A percentile compares a stretch with the other conserved stretches of the same genome.
These are phyloP conservation scores for Ginglymostoma cirratum DNA, from an alignment of 2,113 vertebrate species.

Conservation along the genomic window DNA sequence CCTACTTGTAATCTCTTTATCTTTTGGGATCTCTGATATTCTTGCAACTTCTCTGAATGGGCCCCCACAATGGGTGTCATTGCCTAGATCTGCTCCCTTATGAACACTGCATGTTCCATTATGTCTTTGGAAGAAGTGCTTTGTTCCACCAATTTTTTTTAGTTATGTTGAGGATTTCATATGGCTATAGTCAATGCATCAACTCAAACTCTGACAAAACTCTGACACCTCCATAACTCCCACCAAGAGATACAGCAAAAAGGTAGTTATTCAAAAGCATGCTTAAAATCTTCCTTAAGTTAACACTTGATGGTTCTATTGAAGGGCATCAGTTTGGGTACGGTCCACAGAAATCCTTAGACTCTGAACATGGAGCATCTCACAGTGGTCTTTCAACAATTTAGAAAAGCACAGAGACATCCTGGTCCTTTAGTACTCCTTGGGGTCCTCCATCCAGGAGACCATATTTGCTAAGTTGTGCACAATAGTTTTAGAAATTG, in stretches of 20 bases:
- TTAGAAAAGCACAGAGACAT: neutral
- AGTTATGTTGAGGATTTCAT: neutral
- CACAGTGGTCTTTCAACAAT: neutral
- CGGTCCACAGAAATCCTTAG: neutral
- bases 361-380: neutral
- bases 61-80: neutral
- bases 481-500: no score
- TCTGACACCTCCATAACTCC: neutral
- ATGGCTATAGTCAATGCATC: neutral
- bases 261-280: neutral
- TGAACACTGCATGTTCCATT: neutral
- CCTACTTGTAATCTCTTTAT: no score
- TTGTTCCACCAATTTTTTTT: neutral
- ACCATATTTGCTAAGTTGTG: no score
- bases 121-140: neutral
- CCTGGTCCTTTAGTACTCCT: no score
- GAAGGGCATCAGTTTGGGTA: neutral
- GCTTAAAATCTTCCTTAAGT: neutral
- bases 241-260: neutral
- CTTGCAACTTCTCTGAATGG: neutral
- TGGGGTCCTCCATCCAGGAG: no score
- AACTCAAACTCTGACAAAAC: neutral
- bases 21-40: neutral
- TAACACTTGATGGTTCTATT: neutral
- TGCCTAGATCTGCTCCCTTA: neutral